Evolutionary conservation across 1,140 invertebrate species (phyloP).

Genomic region (Carcinoscorpius rotundicauda): DNA sequence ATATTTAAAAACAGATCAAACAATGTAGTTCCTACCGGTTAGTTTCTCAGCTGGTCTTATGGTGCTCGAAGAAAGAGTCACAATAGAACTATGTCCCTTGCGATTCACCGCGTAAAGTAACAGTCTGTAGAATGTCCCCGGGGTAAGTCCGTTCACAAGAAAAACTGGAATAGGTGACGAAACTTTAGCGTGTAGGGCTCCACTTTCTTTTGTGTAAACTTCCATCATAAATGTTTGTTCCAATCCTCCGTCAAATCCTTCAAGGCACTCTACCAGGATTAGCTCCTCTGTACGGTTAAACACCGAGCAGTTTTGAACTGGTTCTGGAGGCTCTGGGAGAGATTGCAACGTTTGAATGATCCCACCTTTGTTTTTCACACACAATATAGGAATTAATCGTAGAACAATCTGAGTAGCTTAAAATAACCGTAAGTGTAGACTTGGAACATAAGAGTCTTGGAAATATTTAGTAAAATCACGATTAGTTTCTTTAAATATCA

Average conservation of each 20-base stretch:
- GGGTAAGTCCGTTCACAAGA: slow-evolving; percentile 49
- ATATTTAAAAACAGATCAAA: too few species aligned
- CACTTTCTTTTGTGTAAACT: slow-evolving; percentile 43
- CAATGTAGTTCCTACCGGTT: too few species aligned
- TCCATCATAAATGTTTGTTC: slow-evolving; percentile 67
- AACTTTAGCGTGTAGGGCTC: background rate
- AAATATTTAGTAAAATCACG: too few species aligned
- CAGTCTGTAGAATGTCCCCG: slow-evolving; percentile 58
- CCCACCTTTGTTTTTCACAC: too few species aligned
- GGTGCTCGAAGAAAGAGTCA: too few species aligned
- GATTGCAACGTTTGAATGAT: slow-evolving; percentile 7
- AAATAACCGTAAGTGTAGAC: too few species aligned
- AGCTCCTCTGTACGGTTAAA: slow-evolving; percentile 23
- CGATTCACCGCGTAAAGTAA: slow-evolving; percentile 71
- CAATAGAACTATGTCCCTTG: slow-evolving; percentile 45
- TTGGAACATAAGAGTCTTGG: too few species aligned
- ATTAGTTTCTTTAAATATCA: too few species aligned
- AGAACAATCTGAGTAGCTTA: too few species aligned
- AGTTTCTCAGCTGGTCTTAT: too few species aligned
- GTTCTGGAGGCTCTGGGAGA: slow-evolving; percentile 43
- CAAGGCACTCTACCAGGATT: slow-evolving; percentile 57
- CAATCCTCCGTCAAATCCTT: slow-evolving; percentile 63
- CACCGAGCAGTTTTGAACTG: slow-evolving; percentile 23
- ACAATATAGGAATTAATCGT: too few species aligned
- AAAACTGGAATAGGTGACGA: background rate